Evolutionary conservation across 2,888 invertebrate genomes (phyloP).

Genomic region (Schizaphis graminum): DNA sequence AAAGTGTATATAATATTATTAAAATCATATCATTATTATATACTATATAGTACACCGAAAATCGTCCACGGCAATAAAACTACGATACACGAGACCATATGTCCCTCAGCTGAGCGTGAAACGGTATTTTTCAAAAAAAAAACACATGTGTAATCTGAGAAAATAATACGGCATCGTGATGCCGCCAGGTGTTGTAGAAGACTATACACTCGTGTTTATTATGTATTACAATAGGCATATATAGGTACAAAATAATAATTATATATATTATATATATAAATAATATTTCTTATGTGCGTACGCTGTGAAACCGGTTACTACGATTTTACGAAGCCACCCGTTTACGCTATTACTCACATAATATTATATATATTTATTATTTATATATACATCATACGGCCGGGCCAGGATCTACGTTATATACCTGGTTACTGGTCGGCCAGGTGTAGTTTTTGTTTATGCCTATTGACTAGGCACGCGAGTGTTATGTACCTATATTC

Average conservation of each 20-base stretch:
- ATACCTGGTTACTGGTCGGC: not conserved
- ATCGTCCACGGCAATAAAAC: not conserved
- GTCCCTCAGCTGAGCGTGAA: not conserved
- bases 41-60: not conserved
- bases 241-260: not conserved
- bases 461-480: slow-evolving; percentile 6
- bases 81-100: not conserved
- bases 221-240: not conserved
- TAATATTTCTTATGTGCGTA: not conserved
- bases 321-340: slow-evolving; percentile 25
- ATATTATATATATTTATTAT: no score
- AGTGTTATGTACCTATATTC: slow-evolving; percentile 4
- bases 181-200: slow-evolving; percentile 43
- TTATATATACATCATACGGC: not conserved
- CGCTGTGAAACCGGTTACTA: slow-evolving; percentile 53
- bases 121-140: slow-evolving; percentile 34
- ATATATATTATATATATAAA: not conserved
- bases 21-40: no score
- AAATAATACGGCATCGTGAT: slow-evolving; percentile 15
- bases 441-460: slow-evolving; percentile 50
- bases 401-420: not conserved
- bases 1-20: not conserved
- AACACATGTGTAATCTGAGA: slow-evolving; percentile 45
- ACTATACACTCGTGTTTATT: not conserved
- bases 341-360: not conserved